Base-by-base conservation (phyloP, 2,888 invertebrate species). In the Noctua fimbriata region DNA sequence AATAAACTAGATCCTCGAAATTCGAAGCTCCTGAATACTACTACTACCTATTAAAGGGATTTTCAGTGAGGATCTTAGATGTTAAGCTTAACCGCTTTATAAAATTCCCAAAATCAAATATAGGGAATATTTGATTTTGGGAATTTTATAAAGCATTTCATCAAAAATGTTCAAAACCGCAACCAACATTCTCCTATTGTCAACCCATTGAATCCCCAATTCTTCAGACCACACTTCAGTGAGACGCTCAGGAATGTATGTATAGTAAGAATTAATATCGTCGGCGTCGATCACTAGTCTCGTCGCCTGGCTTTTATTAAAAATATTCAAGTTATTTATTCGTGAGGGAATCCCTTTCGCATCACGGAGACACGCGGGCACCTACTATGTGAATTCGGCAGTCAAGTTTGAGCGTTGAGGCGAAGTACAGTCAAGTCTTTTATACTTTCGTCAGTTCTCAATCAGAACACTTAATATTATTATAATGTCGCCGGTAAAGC, bases 321-420 rank as follows among this genome's bases (percentile, higher is more conserved):
- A 90, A 91, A 91, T 91, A 90, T 91, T 88, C 88, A 76, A 89
- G 84, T 80, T 87, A 88, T 89, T 82, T 83, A 89, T 85, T 88
- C 89, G 90, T 86, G 89, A 87, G 79, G 85, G 91, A 88, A 89
- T 89, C 84, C 79, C 82, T 85, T 85, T 74, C 70, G 78, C 80
- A 79, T 81, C 82, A 72, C 66, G 36, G 75, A 84, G 73, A 86
- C 73, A 78, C 44, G 81, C 78, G 63, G 47, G 70, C 76, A 41
- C 69, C 74, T 81, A 78, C 76, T 73, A 75, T 44, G 18, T 41
- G 69, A 84, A 84, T 84, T 76, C 49, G 69, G 72, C 32, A 60
- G n/a, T 60, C 63, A 44, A 67, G 18, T 55, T 60, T 66, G 12
- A 69, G 24, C 16, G 18, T 21, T 55, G 9, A 67, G n/a, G n/a